Base-by-base conservation (phyloP, 2,797 vertebrate genomes). In the Diplodus sargus region DNA sequence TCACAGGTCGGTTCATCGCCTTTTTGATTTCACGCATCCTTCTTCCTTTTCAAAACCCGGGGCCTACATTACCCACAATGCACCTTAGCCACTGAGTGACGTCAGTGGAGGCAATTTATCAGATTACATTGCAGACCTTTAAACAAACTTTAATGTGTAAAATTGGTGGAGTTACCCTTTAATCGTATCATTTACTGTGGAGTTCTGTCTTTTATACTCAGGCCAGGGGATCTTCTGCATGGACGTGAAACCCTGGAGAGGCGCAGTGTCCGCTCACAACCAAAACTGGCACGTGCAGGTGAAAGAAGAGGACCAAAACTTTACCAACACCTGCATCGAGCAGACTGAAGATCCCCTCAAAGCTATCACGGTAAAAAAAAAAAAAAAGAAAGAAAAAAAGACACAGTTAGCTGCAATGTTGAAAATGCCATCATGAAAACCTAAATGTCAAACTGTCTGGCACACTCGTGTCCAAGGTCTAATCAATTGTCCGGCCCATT, bases 171-270 rank as follows among this genome's bases (percentile, higher is more conserved):
- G 39, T 39, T 39, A 2, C 39, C 39, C 39, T 39, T 39, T 11
- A 39, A 39, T 39, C 10, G 2, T 3, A 47, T 64, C n/a, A 15
- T 58, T 57, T 30, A 30, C 4, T 34, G 28, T 39, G 10, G 4
- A 13, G 34, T 59, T 48, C 52, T 69, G 28, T 56, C 11, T 60
- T 63, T 34, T 67, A 63, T 5, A 1, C 61, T 1, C 80, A 96
- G 95, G 95, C 60, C 88, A 89, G 20, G 95, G 93, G 22, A 82
- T 96, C 64, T 94, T 95, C 89, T 96, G 95, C 79, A 82, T 96
- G 3, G 95, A 96, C 57, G 82, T 96, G 0, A 95, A 94, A 87
- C 60, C 79, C 71, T 95, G 94, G 94, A 90, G 62, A 60, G 95
- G 95, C 13, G 70, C 59, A 0, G 85, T 95, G 70, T 93, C 88